Evolutionary conservation across 2,113 vertebrate species (phyloP), one percentile per base, ranked within the genome.

Genomic region (Hepsetus odoe): DNA sequence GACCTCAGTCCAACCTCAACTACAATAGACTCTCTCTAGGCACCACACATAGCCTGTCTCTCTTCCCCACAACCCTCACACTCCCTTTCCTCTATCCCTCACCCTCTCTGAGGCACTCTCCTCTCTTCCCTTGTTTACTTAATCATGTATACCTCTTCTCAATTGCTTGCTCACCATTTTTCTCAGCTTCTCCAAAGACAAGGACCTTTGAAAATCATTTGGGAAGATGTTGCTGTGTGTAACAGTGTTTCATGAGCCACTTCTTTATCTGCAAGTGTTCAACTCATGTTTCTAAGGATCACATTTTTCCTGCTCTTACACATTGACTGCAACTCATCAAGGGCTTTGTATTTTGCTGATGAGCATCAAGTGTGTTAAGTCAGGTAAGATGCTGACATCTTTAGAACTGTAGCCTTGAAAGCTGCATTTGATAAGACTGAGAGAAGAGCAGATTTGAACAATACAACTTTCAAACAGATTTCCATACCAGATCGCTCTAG

Each of bases 161-260:
- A 46, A 20, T 40, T 42, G 33, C 18, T 68, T 69, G 69, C 32
- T 61, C 33, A 68, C 4, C 3, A 30, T 77, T 24, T 56, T 77
- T 38, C 42, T 62, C 42, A 77, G 59, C 30, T 20, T 30, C 14
- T 58, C 69, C 13, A 53, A 59, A 82, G 53, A 61, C 55, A 14
- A 62, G 44, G n/a, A 42, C 69, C 64, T 82, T 68, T 44, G 69
- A 26, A 82, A 74, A 82, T 69, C 80, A 61, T 40, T 82, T 73
- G 32, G 20, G 28, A 24, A 61, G 14, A 73, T 30, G 53, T 73
- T 65, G 24, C 35, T 32, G 8, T 35, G 32, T 59, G 53, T 70
- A 38, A 58, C 66, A 70, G 42, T 77, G 42, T 65, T n/a, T 24
- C n/a, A 38, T 33, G 49, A 56, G 65, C 35, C 26, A 59, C 26